Percentiles rank a stretch among this genome's conserved stretches.
These are phyloP conservation scores for Microhierax caerulescens DNA, from an alignment of 2,797 vertebrate genomes.

Conservation along the genomic window DNA sequence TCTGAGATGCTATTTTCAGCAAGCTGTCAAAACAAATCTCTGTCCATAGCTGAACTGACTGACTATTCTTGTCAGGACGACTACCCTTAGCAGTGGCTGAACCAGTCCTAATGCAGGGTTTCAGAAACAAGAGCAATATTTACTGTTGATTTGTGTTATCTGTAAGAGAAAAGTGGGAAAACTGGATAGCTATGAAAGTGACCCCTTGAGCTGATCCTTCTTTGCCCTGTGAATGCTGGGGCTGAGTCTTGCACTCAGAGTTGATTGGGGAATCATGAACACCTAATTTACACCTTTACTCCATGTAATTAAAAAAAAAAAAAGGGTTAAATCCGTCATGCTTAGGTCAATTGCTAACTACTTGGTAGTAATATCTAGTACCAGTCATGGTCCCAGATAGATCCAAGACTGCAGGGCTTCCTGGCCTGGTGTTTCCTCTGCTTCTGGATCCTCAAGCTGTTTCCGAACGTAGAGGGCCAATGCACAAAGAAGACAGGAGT, in stretches of 20 bases:
- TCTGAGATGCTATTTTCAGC: slow-evolving; percentile 39
- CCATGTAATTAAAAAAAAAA: neutral
- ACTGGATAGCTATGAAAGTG: neutral
- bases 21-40: slow-evolving; percentile 45
- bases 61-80: slow-evolving; percentile 20
- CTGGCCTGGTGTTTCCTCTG: neutral
- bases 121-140: neutral
- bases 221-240: neutral
- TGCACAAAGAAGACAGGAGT: neutral
- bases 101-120: neutral
- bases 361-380: neutral
- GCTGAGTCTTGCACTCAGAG: neutral
- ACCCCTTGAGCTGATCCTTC: neutral
- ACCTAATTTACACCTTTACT: neutral
- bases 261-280: neutral
- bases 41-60: neutral
- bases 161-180: neutral
- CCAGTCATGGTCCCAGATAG: neutral
- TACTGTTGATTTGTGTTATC: neutral
- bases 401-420: neutral
- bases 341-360: neutral
- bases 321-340: neutral
- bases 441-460: neutral
- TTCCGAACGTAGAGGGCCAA: neutral
- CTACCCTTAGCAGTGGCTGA: neutral